Percentiles rank a stretch among this genome's conserved stretches.
These are phyloP conservation scores for Salticus scenicus DNA, from an alignment of 2,888 invertebrate genomes.

Conservation along the genomic window DNA sequence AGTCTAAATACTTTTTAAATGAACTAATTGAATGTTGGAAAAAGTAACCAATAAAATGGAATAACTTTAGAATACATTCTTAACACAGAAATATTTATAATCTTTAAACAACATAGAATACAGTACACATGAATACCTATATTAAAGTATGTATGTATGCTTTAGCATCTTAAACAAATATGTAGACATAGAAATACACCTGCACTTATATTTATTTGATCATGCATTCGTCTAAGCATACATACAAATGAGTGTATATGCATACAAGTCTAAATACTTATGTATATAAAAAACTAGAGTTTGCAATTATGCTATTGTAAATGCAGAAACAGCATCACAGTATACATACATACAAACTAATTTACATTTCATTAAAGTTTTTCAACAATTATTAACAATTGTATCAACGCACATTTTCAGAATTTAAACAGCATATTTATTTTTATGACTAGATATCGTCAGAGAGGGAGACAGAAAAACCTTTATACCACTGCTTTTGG, in stretches of 20 bases:
- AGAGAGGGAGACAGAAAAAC: background rate
- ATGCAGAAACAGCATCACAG: background rate
- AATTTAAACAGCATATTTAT: background rate
- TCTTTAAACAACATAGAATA: background rate
- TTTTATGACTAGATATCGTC: background rate
- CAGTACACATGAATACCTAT: background rate
- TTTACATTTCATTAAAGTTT: background rate
- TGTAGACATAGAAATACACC: background rate
- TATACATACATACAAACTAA: conserved; percentile 10
- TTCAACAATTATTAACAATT: conserved; percentile 40
- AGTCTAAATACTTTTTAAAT: too few species aligned
- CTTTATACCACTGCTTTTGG: conserved; percentile 47
- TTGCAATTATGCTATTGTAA: background rate
- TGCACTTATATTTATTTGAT: background rate
- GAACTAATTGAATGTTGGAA: too few species aligned
- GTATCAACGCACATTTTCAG: background rate
- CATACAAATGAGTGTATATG: background rate
- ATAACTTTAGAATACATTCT: background rate
- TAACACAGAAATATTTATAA: background rate
- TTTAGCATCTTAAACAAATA: background rate
- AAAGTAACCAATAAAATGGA: background rate
- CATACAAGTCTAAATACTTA: background rate
- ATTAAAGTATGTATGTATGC: background rate
- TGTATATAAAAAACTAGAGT: background rate
- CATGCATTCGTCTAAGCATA: background rate